phyloP scores from a whole-genome alignment of 2,113 vertebrate species.

The Oriolus oriolus region DNA sequence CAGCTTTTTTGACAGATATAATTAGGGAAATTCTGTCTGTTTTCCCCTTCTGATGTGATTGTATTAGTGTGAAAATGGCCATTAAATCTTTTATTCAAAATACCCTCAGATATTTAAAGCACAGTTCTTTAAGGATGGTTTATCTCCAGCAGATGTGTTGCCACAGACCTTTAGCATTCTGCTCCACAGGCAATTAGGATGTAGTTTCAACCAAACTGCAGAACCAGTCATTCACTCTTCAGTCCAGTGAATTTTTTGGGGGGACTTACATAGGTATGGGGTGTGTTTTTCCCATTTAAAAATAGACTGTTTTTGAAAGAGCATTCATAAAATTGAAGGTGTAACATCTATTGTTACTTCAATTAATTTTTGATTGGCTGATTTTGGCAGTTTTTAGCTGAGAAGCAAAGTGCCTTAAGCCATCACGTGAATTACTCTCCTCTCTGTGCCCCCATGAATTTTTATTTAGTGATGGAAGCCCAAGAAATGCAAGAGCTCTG shows the following conservation, averaged over 20 bases:
- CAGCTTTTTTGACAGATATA: not conserved
- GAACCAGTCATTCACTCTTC: not conserved
- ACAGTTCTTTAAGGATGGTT: not conserved
- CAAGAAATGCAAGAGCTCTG: not conserved
- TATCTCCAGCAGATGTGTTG: not conserved
- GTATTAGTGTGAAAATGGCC: slow-evolving; percentile 2
- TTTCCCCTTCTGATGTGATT: not conserved
- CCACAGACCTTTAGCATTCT: not conserved
- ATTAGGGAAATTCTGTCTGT: not conserved
- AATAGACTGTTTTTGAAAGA: not conserved
- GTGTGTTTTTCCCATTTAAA: not conserved
- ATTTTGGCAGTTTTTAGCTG: not conserved
- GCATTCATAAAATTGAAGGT: not conserved
- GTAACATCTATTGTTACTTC: not conserved
- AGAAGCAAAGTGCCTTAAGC: not conserved
- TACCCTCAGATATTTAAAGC: not conserved
- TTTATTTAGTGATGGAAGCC: not conserved
- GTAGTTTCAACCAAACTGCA: not conserved
- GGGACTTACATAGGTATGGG: not conserved
- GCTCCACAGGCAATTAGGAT: not conserved
- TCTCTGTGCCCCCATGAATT: not conserved
- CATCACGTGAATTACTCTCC: not conserved
- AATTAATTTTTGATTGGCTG: not conserved
- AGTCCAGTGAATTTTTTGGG: not conserved
- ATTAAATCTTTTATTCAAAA: slow-evolving; percentile 6